phyloP scores from a whole-genome alignment of 2,113 vertebrate species.

The Alligator mississippiensis region DNA sequence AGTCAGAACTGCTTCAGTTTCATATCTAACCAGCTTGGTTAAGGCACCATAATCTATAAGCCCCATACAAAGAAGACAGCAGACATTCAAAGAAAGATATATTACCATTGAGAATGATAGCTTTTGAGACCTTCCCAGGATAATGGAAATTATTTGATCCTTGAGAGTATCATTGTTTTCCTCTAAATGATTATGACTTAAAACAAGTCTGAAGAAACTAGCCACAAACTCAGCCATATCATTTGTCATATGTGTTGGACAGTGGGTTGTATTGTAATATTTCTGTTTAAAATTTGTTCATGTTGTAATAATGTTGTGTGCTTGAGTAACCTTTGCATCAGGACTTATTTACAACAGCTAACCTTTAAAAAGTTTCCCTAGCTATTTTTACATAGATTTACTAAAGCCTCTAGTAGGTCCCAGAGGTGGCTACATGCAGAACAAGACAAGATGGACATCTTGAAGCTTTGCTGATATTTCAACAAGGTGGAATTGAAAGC shows the following conservation, averaged over 20 bases:
- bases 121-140: neutral
- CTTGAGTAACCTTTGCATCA: no score
- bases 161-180: neutral
- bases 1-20: neutral
- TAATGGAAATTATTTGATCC: neutral
- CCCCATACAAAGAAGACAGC: fast-evolving
- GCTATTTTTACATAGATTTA: no score
- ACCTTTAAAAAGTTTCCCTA: no score
- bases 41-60: neutral
- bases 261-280: no score
- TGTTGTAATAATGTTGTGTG: no score
- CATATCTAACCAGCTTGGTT: neutral
- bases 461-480: no score
- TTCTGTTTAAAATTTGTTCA: no score
- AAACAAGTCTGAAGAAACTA: neutral
- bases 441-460: no score
- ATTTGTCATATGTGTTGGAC: neutral
- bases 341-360: no score
- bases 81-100: neutral
- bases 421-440: no score
- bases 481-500: no score
- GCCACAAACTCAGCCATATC: neutral
- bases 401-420: no score
- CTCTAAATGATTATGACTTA: neutral
- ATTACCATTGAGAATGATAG: neutral